Percentiles rank a stretch among this genome's conserved stretches.
Evolutionary conservation across 2,797 vertebrate species (phyloP).

Genomic region (Eleutherodactylus coqui): DNA sequence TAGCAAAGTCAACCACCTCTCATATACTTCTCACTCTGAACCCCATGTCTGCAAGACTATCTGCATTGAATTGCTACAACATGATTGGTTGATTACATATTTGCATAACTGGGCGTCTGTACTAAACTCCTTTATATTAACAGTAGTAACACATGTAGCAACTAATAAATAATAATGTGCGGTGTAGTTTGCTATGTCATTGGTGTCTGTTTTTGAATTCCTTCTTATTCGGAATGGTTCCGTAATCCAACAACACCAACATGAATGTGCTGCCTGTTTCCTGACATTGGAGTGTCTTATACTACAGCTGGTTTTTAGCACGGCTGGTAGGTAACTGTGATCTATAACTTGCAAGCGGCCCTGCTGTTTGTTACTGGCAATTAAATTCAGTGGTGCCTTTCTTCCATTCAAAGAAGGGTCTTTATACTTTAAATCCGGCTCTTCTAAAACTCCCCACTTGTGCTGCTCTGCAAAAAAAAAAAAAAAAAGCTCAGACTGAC

Average conservation of each 20-base stretch:
- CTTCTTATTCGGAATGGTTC: neutral
- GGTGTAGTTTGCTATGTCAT: neutral
- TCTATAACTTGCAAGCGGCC: slow-evolving; percentile 96
- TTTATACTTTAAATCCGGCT: slow-evolving; percentile 99
- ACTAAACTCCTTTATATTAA: neutral
- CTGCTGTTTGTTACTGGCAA: slow-evolving; percentile 99
- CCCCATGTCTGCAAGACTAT: neutral
- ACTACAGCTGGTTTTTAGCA: slow-evolving; percentile 78
- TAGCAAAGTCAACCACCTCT: neutral
- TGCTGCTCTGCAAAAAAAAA: slow-evolving; percentile 86
- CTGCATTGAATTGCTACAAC: neutral
- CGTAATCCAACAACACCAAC: slow-evolving; percentile 50
- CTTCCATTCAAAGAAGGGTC: slow-evolving; percentile 93
- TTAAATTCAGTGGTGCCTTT: slow-evolving; percentile 99
- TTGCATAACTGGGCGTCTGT: neutral
- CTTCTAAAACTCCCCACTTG: slow-evolving; percentile 95
- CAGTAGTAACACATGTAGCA: neutral
- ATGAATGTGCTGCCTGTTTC: slow-evolving; percentile 68
- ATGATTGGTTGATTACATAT: neutral
- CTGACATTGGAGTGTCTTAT: slow-evolving; percentile 69
- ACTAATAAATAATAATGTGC: neutral
- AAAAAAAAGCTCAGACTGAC: slow-evolving; percentile 91
- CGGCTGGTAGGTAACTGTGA: slow-evolving; percentile 91
- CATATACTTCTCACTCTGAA: neutral
- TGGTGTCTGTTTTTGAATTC: neutral